Evolutionary conservation across 2,113 vertebrate genomes (phyloP), one percentile per base, ranked within the genome.

Genomic region (Cephalopterus ornatus): DNA sequence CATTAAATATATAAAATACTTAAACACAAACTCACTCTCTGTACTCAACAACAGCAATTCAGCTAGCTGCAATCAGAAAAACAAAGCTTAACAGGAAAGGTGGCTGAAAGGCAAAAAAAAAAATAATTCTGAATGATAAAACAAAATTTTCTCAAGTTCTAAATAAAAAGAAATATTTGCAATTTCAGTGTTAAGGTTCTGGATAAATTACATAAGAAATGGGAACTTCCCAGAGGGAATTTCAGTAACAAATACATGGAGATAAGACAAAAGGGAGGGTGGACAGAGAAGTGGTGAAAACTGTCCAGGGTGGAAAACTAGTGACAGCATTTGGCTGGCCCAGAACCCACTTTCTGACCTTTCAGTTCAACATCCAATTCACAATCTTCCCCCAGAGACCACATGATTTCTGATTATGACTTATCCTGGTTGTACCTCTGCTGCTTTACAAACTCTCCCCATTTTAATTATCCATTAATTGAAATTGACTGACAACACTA

Each of bases 391-490:
- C 49, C 16, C 67, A 63, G 28, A 76, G 11, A 68, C 14, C 7
- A 39, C 58, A 55, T 50, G 35, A 83, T 62, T 93, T 85, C 63
- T 93, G 37, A 85, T 88, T 85, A 62, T 11, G 35, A 50, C 35
- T 90, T 93, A 66, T 14, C 49, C 63, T 2, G 0, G 84, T 68
- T 85, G 14, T 63, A 50, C 66, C 50, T 90, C 66, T 74, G 49
- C 66, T 80, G 75, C 88, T 92, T 95, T 88, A 70, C 81, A 93
- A 93, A 90, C 49, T 55, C 66, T 37, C 50, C 47, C 63, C 39
- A 50, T 80, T 88, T 93, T 83, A 94, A 93, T 90, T 83, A 86
- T 67, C 50, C 44, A 74, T 88, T 88, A 83, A 88, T 70, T 95
- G 91, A 95, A 70, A 77, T 15, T 86, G 78, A 90, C 19, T 87